phyloP scores from a whole-genome alignment of 1,140 invertebrate genomes.

The Lordiphosa clarofinis region DNA sequence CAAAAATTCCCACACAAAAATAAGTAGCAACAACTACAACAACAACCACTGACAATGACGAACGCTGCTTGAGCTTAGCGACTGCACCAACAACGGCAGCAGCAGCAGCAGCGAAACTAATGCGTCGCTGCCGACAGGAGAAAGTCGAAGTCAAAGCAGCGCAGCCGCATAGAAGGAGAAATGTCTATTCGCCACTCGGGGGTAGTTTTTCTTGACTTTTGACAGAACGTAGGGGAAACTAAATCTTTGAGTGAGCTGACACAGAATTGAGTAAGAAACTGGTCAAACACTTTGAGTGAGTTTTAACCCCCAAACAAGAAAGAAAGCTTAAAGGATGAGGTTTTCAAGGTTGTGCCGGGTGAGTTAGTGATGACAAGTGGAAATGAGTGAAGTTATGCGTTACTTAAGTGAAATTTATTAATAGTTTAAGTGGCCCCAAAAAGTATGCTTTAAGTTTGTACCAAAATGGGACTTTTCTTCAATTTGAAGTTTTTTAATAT shows the following conservation, averaged over 20 bases:
- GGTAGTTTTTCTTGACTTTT: constrained; percentile 64
- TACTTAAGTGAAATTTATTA: no score
- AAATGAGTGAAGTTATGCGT: no score
- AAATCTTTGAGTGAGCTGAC: constrained; percentile 34
- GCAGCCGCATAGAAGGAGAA: constrained; percentile 58
- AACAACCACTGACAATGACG: constrained; percentile 61
- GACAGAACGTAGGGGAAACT: constrained; percentile 31
- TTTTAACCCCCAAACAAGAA: not conserved
- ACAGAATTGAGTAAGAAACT: no score
- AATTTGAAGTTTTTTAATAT: no score
- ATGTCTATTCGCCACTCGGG: constrained; percentile 26
- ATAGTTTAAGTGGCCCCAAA: not conserved
- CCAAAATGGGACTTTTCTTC: no score
- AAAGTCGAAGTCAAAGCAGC: constrained; percentile 35
- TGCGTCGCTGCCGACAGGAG: constrained; percentile 55
- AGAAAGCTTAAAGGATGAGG: not conserved
- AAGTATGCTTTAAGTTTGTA: no score
- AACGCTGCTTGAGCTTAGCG: constrained; percentile 43
- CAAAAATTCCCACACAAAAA: constrained; percentile 54
- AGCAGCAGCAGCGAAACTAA: constrained; percentile 43
- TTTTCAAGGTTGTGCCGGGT: constrained; percentile 54
- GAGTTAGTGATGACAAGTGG: constrained; percentile 16
- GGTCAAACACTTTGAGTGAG: not conserved
- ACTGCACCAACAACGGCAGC: constrained; percentile 4
- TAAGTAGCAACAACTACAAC: constrained; percentile 42